Conservation (phyloP, 2,797 vertebrate genomes). For the Sebastes melanostomus region DNA sequence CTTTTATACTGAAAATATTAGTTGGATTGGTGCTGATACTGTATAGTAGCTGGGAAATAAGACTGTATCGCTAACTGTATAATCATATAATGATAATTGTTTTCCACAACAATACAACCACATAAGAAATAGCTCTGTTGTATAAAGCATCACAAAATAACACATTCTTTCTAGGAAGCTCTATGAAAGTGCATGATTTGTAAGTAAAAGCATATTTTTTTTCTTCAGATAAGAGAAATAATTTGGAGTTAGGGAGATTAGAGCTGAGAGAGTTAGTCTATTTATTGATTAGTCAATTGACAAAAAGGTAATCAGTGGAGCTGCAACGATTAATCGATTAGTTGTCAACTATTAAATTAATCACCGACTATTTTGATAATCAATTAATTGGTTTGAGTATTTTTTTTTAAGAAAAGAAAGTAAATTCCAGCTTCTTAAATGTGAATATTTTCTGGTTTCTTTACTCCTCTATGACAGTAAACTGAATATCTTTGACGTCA, state of each 20-base stretch:
- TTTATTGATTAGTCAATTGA: too few species aligned
- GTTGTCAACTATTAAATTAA: too few species aligned
- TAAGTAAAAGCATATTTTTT: neutral
- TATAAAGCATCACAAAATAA: neutral
- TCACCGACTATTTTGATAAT: too few species aligned
- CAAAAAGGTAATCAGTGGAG: too few species aligned
- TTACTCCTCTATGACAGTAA: too few species aligned
- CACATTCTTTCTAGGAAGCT: neutral
- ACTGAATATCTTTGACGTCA: neutral
- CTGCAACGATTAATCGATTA: too few species aligned
- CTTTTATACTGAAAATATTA: neutral
- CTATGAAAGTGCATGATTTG: neutral
- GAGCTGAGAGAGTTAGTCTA: neutral
- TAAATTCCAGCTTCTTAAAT: too few species aligned
- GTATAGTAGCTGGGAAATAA: neutral
- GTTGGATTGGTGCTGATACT: neutral
- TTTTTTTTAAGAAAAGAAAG: too few species aligned
- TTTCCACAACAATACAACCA: neutral
- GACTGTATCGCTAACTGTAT: neutral
- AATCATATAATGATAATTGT: neutral
- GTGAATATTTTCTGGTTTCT: too few species aligned
- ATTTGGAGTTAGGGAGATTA: neutral
- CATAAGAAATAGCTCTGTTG: neutral
- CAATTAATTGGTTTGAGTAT: too few species aligned
- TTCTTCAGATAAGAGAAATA: neutral